Percentiles rank a stretch among this genome's conserved stretches.
phyloP scores from a whole-genome alignment of 1,140 invertebrate species.

The Hyles vespertilio region DNA sequence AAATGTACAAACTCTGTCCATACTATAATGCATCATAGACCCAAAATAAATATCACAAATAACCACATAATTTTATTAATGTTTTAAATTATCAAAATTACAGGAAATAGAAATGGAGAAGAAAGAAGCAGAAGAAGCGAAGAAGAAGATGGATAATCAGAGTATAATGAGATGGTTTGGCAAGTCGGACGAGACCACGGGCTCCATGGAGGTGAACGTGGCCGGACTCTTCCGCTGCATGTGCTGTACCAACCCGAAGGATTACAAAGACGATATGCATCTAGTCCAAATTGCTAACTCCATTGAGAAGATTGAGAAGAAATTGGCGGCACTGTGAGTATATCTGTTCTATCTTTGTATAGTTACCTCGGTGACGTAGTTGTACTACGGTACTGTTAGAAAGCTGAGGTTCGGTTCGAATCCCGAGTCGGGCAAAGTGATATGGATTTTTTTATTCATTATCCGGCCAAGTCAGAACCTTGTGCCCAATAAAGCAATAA shows the following conservation, averaged over 20 bases:
- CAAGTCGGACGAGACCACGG: constrained; percentile 87
- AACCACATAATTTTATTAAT: too few species aligned
- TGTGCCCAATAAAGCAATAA: too few species aligned
- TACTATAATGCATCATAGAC: too few species aligned
- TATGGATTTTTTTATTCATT: too few species aligned
- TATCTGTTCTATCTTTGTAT: too few species aligned
- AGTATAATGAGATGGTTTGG: constrained; percentile 86
- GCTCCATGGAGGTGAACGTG: constrained; percentile 90
- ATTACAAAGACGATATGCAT: constrained; percentile 89
- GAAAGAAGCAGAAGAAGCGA: constrained; percentile 88
- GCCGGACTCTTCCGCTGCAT: constrained; percentile 93
- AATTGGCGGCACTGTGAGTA: constrained; percentile 87
- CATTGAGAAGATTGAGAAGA: constrained; percentile 85
- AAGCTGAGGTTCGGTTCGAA: too few species aligned
- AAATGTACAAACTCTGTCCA: too few species aligned
- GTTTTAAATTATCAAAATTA: neutral
- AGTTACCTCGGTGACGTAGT: too few species aligned
- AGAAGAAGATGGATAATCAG: constrained; percentile 88
- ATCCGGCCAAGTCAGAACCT: too few species aligned
- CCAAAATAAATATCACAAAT: too few species aligned
- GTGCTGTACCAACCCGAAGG: constrained; percentile 91
- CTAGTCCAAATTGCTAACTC: constrained; percentile 88
- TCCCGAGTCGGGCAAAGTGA: too few species aligned
- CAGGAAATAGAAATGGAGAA: constrained; percentile 92
- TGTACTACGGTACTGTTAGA: too few species aligned